Evolutionary conservation across 2,888 invertebrate genomes (phyloP).

Genomic region (Abrostola triplasia): DNA sequence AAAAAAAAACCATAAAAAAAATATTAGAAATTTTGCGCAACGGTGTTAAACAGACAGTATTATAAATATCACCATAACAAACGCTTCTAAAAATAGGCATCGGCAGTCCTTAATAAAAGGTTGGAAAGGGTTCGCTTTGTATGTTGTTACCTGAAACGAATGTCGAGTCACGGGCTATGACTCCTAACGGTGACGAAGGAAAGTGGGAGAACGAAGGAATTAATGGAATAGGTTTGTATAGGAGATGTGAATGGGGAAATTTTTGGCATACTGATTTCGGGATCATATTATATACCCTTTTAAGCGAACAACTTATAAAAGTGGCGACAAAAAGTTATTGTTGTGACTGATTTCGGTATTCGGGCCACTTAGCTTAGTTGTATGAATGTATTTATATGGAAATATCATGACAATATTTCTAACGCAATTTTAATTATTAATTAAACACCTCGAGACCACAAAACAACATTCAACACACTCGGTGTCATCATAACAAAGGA

Average conservation of each 20-base stretch:
- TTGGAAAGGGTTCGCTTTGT: slow-evolving; percentile 54
- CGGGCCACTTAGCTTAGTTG: background rate
- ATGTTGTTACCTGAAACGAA: slow-evolving; percentile 53
- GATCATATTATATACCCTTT: slow-evolving; percentile 28
- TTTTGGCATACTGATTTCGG: slow-evolving; percentile 38
- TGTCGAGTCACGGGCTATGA: slow-evolving; percentile 46
- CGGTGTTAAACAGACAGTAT: slow-evolving; percentile 45
- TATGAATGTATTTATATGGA: too few relatives aligned
- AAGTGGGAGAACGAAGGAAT: slow-evolving; percentile 17
- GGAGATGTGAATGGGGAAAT: slow-evolving; percentile 31
- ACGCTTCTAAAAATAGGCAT: slow-evolving; percentile 62
- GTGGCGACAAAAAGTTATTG: slow-evolving; percentile 4
- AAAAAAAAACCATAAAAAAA: background rate
- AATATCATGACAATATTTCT: too few relatives aligned
- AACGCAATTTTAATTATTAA: slow-evolving; percentile 1
- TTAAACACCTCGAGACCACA: slow-evolving; percentile 4
- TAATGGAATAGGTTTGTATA: slow-evolving; percentile 38
- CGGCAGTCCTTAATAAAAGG: slow-evolving; percentile 58
- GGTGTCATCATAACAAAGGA: too few relatives aligned
- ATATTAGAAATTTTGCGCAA: slow-evolving; percentile 11
- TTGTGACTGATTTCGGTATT: background rate
- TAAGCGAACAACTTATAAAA: slow-evolving; percentile 25
- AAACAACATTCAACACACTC: background rate
- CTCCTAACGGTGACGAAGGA: slow-evolving; percentile 44
- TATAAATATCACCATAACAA: slow-evolving; percentile 60